A percentile compares a stretch with the other conserved stretches of the same genome.
These are phyloP conservation scores for Phrynocephalus vlangalii DNA, from an alignment of 2,797 vertebrate genomes.

Conservation along the genomic window DNA sequence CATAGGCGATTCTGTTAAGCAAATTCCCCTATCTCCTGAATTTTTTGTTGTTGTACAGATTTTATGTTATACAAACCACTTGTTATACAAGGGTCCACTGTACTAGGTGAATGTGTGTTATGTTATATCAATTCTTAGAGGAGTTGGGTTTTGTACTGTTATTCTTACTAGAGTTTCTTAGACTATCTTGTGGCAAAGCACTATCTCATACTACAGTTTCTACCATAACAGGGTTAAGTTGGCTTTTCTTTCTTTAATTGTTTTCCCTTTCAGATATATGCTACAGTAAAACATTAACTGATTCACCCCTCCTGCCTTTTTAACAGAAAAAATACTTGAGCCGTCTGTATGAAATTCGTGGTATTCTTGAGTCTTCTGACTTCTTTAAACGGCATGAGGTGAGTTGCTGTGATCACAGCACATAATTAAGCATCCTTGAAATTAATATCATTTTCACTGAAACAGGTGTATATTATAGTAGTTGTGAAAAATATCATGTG, in stretches of 20 bases:
- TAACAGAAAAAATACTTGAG: conserved; percentile 89
- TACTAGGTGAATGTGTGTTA: not conserved
- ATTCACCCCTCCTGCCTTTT: not conserved
- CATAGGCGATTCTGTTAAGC: too few relatives aligned
- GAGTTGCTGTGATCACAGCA: conserved; percentile 53
- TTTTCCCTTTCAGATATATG: not conserved
- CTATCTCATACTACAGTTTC: not conserved
- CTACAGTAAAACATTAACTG: not conserved
- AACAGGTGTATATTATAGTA: not conserved
- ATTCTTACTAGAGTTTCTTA: not conserved
- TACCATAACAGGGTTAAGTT: not conserved
- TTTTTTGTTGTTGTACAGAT: too few relatives aligned
- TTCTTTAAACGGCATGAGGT: conserved; percentile 97
- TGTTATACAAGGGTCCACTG: too few relatives aligned
- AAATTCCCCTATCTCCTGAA: too few relatives aligned
- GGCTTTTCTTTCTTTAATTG: not conserved
- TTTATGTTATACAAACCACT: too few relatives aligned
- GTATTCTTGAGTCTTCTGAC: conserved; percentile 87
- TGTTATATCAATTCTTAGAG: not conserved
- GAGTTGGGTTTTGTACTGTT: not conserved
- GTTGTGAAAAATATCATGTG: not conserved
- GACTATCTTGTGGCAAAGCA: not conserved
- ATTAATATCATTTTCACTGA: not conserved
- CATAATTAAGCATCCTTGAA: not conserved
- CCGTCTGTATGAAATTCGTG: conserved; percentile 88